Evolutionary conservation across 1,140 invertebrate species (phyloP), one percentile per base, ranked within the genome.

Genomic region (Ceratosolen fusciceps): DNA sequence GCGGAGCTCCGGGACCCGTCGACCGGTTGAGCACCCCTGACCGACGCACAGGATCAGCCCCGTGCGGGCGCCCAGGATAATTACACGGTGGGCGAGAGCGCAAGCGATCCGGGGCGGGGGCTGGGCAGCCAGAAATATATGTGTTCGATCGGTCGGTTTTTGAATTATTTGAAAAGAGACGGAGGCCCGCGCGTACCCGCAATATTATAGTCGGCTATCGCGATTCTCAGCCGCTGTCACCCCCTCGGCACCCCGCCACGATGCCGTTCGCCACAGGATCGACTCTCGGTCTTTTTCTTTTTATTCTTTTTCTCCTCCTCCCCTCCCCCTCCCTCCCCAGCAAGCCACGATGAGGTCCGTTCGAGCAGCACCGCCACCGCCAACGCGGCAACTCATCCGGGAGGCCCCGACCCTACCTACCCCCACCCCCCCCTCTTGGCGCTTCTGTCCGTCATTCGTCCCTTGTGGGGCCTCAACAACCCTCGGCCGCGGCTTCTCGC

Each of bases 161-260:
- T 90, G 88, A 90, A 90, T 90, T 90, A 90, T 90, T 90, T 90
- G 89, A 90, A 90, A 90, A 90, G 89, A 90, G 89, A 90, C 88
- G 88, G 89, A 86, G 84, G 87, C 85, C 80, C 80, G 82, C 67
- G 29, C 82, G 84, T 86, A 85, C 85, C 81, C 83, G 83, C 86
- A 87, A 89, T 89, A 90, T 90, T 90, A 89, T 89, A 88, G 87
- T 85, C 83, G 73, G 83, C 81, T 88, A 90, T 90, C 88, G 86
- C 87, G 87, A 88, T 89, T 88, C 82, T 84, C 73, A 77, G 77
- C 67, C 62, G 80, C 79, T 80, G 62, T 81, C 80, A 79, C 70
- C 47, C 67, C 81, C 56, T 78, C 56, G 72, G 65, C 75, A 80
- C 78, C 81, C 29, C 77, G 60, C 47, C 62, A 72, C 56, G 62